A percentile compares a stretch with the other conserved stretches of the same genome.
phyloP scores from a whole-genome alignment of 1,140 invertebrate species.

The Lepidurus arcticus region DNA sequence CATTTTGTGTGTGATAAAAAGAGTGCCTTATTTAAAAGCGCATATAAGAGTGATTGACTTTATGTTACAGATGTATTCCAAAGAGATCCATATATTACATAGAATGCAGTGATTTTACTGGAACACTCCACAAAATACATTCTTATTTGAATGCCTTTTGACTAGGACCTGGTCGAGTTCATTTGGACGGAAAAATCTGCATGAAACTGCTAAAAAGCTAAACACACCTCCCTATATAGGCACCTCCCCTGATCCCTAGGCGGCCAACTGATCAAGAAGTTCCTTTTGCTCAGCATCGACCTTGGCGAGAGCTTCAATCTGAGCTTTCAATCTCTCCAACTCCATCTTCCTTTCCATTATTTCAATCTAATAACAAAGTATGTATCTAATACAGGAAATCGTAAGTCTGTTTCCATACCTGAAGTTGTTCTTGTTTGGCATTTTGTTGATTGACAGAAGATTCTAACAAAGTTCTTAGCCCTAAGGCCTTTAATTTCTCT shows the following conservation, averaged over 20 bases:
- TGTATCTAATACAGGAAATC: not conserved
- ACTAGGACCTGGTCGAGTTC: no score
- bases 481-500: not conserved
- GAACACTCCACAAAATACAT: no score
- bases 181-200: no score
- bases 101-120: no score
- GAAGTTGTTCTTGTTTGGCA: not conserved
- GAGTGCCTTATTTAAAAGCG: not conserved
- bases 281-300: not conserved
- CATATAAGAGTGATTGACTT: no score
- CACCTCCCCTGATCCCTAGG: not conserved
- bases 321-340: not conserved
- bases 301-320: not conserved
- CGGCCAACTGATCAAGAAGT: not conserved
- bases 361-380: not conserved
- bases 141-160: no score
- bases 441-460: not conserved
- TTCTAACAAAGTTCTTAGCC: not conserved
- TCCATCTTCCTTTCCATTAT: not conserved
- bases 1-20: not conserved
- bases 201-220: no score
- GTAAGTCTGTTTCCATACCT: not conserved
- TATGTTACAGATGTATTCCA: no score
- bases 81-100: no score
- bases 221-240: no score